A percentile compares a stretch with the other conserved stretches of the same genome.
Conservation (phyloP, 2,797 vertebrate species). For the Mastacembelus armatus region DNA sequence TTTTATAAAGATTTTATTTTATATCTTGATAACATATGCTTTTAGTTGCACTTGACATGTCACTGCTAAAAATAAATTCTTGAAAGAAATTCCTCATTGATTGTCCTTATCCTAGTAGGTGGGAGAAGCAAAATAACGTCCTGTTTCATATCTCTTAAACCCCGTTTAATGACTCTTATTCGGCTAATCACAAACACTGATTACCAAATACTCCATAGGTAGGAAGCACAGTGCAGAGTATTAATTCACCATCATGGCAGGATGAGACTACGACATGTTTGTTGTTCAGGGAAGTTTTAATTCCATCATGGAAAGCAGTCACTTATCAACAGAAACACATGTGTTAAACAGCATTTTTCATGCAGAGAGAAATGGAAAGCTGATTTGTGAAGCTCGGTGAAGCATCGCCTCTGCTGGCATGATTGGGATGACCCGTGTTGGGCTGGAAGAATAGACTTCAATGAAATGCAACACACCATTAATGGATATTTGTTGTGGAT, state of each 20-base stretch:
- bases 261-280: constrained; percentile 40
- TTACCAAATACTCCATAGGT: constrained; percentile 70
- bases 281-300: constrained; percentile 37
- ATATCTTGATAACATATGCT: background rate
- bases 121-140: constrained; percentile 54
- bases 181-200: constrained; percentile 70
- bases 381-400: constrained; percentile 64
- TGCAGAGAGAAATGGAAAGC: constrained; percentile 58
- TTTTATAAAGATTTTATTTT: constrained; percentile 4
- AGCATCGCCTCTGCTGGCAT: constrained; percentile 52
- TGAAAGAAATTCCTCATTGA: constrained; percentile 19
- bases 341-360: constrained; percentile 46
- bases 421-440: constrained; percentile 54
- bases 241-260: constrained; percentile 40
- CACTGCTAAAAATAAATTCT: background rate
- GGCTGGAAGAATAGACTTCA: constrained; percentile 53
- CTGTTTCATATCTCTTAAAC: constrained; percentile 71
- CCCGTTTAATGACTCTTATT: constrained; percentile 69
- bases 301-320: constrained; percentile 33
- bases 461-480: constrained; percentile 68
- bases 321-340: constrained; percentile 47
- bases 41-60: background rate
- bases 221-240: constrained; percentile 38
- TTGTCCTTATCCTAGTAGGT: constrained; percentile 33
- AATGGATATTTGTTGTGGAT: constrained; percentile 75